phyloP scores from a whole-genome alignment of 1,140 invertebrate species.

The Arion vulgaris region DNA sequence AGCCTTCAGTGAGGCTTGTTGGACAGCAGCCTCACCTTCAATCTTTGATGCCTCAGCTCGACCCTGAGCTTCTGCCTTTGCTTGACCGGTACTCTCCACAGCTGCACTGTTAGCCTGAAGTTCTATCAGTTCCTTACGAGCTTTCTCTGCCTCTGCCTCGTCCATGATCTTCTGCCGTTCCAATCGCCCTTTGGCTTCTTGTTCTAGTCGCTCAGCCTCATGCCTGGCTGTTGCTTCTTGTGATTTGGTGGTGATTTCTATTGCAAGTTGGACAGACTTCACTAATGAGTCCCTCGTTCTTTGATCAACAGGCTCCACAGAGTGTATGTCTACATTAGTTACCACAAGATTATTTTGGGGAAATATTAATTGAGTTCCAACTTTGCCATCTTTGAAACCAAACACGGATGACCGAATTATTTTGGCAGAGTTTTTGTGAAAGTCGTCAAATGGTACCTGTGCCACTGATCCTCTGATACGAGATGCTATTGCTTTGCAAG shows the following conservation, averaged over 20 bases:
- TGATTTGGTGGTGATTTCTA: constrained; percentile 73
- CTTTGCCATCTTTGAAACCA: constrained; percentile 69
- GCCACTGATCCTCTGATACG: constrained; percentile 73
- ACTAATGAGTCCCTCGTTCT: constrained; percentile 73
- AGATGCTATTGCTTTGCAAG: constrained; percentile 74
- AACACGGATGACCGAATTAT: constrained; percentile 73
- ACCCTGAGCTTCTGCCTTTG: constrained; percentile 73
- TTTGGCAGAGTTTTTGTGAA: constrained; percentile 74
- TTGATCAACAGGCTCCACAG: constrained; percentile 74
- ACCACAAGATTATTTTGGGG: constrained; percentile 72
- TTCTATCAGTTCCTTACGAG: constrained; percentile 67
- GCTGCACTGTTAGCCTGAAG: constrained; percentile 66
- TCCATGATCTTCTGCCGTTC: constrained; percentile 73
- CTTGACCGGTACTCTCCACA: constrained; percentile 67
- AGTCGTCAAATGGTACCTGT: constrained; percentile 72
- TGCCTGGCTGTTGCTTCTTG: constrained; percentile 73
- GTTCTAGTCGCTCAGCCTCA: constrained; percentile 74
- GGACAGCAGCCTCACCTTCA: constrained; percentile 73
- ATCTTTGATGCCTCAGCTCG: constrained; percentile 71
- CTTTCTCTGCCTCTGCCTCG: constrained; percentile 71
- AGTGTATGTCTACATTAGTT: constrained; percentile 73
- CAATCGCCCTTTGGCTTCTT: constrained; percentile 71
- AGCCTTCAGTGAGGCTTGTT: constrained; percentile 70
- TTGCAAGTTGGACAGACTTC: constrained; percentile 74
- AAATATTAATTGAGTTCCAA: constrained; percentile 66